phyloP scores from a whole-genome alignment of 2,888 invertebrate genomes.

The Cecidostiba fungosa region DNA sequence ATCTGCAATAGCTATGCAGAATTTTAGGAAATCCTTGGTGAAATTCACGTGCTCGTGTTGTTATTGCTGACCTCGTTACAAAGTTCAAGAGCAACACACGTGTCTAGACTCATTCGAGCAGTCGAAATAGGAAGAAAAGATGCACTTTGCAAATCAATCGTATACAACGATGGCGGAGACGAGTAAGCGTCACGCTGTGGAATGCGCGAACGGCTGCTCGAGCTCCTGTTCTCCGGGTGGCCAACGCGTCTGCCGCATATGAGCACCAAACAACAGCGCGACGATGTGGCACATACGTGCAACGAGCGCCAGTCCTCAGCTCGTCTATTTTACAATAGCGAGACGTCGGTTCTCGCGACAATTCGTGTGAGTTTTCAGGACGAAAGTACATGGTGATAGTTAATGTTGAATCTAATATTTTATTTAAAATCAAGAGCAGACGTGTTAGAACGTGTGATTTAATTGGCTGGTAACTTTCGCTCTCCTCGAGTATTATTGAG shows the following conservation, averaged over 20 bases:
- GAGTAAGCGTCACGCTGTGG: slow-evolving; percentile 50
- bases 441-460: too few species aligned
- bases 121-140: not conserved
- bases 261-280: slow-evolving; percentile 72
- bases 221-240: slow-evolving; percentile 70
- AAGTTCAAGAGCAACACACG: too few species aligned
- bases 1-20: too few species aligned
- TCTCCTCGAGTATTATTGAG: too few species aligned
- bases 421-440: too few species aligned
- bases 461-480: too few species aligned
- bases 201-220: slow-evolving; percentile 62
- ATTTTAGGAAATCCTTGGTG: not conserved
- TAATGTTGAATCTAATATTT: too few species aligned
- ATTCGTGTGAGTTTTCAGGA: too few species aligned
- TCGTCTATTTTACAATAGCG: not conserved
- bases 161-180: not conserved
- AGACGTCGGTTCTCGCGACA: not conserved
- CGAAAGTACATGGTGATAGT: too few species aligned
- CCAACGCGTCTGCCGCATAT: slow-evolving; percentile 76
- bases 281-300: slow-evolving; percentile 46
- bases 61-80: too few species aligned
- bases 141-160: not conserved
- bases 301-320: slow-evolving; percentile 6
- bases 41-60: not conserved
- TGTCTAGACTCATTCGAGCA: not conserved